A percentile compares a stretch with the other conserved stretches of the same genome.
Conservation (phyloP, 2,113 vertebrate genomes). For the Podilymbus podiceps region DNA sequence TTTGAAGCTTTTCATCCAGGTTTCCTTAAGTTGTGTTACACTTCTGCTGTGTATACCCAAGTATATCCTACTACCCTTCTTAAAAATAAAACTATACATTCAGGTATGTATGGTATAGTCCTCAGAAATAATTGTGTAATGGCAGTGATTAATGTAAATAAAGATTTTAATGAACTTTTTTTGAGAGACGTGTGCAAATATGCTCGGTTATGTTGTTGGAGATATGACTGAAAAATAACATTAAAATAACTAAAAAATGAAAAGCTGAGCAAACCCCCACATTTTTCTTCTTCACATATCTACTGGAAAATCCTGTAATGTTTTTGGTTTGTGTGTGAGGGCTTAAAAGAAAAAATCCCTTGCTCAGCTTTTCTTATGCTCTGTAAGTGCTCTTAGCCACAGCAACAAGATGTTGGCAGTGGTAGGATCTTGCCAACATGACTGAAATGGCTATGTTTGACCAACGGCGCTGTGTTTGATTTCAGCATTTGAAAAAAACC, state of each 20-base stretch:
- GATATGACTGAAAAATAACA: not conserved
- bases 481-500: not conserved
- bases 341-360: not conserved
- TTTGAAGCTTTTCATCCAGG: not conserved
- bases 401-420: not conserved
- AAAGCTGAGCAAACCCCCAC: not conserved
- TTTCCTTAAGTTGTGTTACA: not conserved
- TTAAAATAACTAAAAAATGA: not conserved
- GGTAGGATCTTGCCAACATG: not conserved
- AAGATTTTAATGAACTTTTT: not conserved
- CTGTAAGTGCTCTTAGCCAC: not conserved
- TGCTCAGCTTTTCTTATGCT: not conserved
- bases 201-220: not conserved
- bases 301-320: constrained; percentile 35
- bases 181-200: not conserved
- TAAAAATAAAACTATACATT: not conserved
- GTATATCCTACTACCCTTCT: not conserved
- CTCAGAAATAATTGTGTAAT: not conserved
- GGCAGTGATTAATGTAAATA: not conserved
- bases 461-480: not conserved
- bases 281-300: constrained; percentile 9
- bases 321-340: not conserved
- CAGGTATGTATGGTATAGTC: not conserved
- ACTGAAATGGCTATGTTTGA: not conserved
- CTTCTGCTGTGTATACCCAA: not conserved